Evolutionary conservation across 2,113 vertebrate genomes (phyloP).

Genomic region (Solea senegalensis): DNA sequence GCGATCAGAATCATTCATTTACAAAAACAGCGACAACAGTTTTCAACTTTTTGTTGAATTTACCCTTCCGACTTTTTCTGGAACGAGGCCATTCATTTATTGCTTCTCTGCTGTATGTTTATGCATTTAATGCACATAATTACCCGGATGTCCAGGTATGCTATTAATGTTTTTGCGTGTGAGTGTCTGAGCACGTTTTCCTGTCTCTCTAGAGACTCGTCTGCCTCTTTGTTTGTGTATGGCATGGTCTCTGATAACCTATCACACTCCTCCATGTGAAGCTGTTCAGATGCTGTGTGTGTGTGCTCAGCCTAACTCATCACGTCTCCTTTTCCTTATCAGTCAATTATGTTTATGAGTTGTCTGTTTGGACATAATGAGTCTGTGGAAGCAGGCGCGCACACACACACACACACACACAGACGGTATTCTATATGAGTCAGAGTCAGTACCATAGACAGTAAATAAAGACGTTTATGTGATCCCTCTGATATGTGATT

Average conservation of each 20-base stretch:
- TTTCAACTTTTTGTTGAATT: background rate
- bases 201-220: conserved; percentile 17
- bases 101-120: background rate
- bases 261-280: conserved; percentile 8
- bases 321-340: conserved; percentile 72
- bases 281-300: conserved; percentile 23
- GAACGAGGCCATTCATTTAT: background rate
- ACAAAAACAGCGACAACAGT: background rate
- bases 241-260: conserved; percentile 41
- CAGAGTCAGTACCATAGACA: background rate
- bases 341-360: conserved; percentile 71
- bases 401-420: conserved; percentile 28
- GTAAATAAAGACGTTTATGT: background rate
- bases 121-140: background rate
- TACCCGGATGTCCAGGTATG: conserved; percentile 12
- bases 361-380: conserved; percentile 66
- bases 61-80: background rate
- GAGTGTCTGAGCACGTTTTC: conserved; percentile 14
- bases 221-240: conserved; percentile 58
- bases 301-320: conserved; percentile 44
- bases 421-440: conserved; percentile 13
- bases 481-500: background rate
- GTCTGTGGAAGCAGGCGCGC: conserved; percentile 24
- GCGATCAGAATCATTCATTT: background rate
- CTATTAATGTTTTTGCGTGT: conserved; percentile 20